phyloP scores from a whole-genome alignment of 37 sponge, comb jelly and placozoan species.

The Diacarnus erythraeanus region DNA sequence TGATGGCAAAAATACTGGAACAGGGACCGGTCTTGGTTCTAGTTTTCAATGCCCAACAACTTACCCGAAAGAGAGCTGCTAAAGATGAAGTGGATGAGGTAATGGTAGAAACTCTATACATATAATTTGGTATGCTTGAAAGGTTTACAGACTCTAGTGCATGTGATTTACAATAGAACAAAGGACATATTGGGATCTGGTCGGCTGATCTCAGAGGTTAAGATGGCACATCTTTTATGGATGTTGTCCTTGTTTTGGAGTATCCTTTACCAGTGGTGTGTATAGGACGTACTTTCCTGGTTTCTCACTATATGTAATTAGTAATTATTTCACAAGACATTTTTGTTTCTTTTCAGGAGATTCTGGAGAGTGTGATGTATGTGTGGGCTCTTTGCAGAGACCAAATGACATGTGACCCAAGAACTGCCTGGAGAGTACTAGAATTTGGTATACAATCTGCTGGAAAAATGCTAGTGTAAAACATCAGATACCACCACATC shows the following conservation, averaged over 20 bases:
- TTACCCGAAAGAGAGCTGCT: slow-evolving; percentile 21
- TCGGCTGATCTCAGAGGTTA: too few relatives aligned
- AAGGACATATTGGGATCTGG: too few relatives aligned
- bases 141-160: too few relatives aligned
- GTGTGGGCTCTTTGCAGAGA: slow-evolving; percentile 94
- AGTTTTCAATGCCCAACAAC: slow-evolving; percentile 76
- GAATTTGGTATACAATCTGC: slow-evolving; percentile 85
- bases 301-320: too few relatives aligned
- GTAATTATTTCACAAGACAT: background rate
- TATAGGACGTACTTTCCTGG: too few relatives aligned
- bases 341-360: slow-evolving; percentile 44
- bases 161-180: too few relatives aligned
- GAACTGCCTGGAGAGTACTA: slow-evolving; percentile 85
- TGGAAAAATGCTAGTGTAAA: slow-evolving; percentile 58
- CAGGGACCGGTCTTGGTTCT: slow-evolving; percentile 77
- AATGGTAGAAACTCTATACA: too few relatives aligned
- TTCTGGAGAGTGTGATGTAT: slow-evolving; percentile 71
- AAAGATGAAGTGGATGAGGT: slow-evolving; percentile 45
- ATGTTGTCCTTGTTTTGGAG: too few relatives aligned
- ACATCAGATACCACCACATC: background rate
- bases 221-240: too few relatives aligned
- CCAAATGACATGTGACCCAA: slow-evolving; percentile 79
- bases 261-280: too few relatives aligned
- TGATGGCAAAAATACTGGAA: slow-evolving; percentile 79
- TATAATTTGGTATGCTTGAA: too few relatives aligned